Evolutionary conservation across 2,888 invertebrate species (phyloP).

Genomic region (Zygothrica quintamaculata): DNA sequence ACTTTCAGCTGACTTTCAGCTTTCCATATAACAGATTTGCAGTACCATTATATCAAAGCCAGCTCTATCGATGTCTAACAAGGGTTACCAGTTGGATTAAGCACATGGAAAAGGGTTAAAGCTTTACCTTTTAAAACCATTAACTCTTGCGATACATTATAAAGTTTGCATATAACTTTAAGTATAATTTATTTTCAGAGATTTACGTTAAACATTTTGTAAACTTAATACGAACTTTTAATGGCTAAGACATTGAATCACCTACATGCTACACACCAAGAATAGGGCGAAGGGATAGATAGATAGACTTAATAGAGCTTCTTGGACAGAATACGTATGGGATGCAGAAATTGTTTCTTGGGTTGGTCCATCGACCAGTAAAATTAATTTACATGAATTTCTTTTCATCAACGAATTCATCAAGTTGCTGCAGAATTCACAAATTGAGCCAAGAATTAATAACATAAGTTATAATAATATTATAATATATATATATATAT

Average conservation of each 20-base stretch:
- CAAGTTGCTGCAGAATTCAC: background rate
- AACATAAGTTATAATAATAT: slow-evolving; percentile 1
- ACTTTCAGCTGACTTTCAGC: slow-evolving; percentile 35
- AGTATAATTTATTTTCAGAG: no score
- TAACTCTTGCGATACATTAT: background rate
- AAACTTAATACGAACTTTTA: background rate
- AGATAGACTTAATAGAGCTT: no score
- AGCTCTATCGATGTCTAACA: background rate
- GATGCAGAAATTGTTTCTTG: no score
- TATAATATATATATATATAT: slow-evolving; percentile 4
- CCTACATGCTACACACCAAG: no score
- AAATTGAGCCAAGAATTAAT: background rate
- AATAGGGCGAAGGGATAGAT: no score
- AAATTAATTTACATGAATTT: slow-evolving; percentile 15
- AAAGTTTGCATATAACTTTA: no score
- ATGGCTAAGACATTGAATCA: no score
- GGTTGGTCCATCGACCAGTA: no score
- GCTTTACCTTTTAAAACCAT: no score
- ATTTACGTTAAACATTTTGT: background rate
- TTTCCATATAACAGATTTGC: no score
- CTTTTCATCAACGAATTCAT: slow-evolving; percentile 24
- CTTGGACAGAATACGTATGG: no score
- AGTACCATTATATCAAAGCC: slow-evolving; percentile 25
- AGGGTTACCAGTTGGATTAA: background rate
- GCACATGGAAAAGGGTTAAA: slow-evolving; percentile 10